These are phyloP conservation scores for Mirza zaza DNA, from an alignment of 2,113 vertebrate genomes.

Conservation along the genomic window DNA sequence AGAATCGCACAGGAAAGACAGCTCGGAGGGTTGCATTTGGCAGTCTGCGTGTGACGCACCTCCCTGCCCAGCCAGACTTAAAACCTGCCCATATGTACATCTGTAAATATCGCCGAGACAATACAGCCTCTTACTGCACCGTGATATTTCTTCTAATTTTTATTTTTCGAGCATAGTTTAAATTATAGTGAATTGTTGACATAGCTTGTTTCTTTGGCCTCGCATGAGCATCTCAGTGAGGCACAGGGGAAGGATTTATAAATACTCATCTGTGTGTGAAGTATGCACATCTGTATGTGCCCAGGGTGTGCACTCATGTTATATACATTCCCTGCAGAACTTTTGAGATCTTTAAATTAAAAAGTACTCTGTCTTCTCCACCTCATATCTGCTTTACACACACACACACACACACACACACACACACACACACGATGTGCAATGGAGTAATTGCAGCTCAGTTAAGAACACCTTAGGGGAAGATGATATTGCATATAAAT, in stretches of 20 bases:
- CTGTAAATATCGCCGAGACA: rapidly evolving
- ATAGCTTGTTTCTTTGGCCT: background rate
- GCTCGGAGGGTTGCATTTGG: rapidly evolving
- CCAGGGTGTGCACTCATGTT: too few relatives aligned
- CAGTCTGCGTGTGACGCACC: rapidly evolving
- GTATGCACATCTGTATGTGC: too few relatives aligned
- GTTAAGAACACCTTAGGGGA: background rate
- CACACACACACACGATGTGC: background rate
- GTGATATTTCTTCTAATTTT: background rate
- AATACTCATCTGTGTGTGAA: rapidly evolving
- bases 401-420: too few relatives aligned
- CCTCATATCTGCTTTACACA: background rate
- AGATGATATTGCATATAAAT: background rate
- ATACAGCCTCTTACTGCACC: background rate
- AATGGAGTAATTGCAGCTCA: background rate
- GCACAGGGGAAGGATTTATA: background rate
- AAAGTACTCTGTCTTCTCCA: background rate
- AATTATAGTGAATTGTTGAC: background rate
- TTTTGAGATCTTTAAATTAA: background rate
- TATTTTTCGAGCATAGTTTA: background rate
- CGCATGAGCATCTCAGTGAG: background rate
- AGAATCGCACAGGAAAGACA: too few relatives aligned
- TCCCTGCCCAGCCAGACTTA: background rate
- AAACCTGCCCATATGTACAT: rapidly evolving
- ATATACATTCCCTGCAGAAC: background rate